Conservation (phyloP, 2,113 vertebrate species). For the Meleagris gallopavo region DNA sequence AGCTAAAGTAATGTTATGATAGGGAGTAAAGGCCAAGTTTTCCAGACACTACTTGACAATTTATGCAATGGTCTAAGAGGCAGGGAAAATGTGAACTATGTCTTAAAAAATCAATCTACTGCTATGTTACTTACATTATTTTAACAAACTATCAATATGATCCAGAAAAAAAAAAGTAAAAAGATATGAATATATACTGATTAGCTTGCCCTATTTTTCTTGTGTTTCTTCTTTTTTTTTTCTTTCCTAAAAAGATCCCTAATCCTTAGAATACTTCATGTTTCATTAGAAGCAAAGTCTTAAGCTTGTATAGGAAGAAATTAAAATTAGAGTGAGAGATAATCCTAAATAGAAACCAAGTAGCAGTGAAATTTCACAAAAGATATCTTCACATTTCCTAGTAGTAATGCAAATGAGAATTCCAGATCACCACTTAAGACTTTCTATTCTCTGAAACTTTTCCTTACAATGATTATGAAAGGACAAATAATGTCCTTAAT, state of each 20-base stretch:
- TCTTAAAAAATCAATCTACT: background rate
- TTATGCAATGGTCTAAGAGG: background rate
- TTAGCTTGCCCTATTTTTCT: background rate
- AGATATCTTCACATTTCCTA: background rate
- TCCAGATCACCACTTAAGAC: background rate
- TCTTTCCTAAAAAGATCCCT: background rate
- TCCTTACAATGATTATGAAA: background rate
- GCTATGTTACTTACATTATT: background rate
- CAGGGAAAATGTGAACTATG: background rate
- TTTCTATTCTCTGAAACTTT: background rate
- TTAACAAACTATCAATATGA: background rate
- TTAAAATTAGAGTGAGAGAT: background rate
- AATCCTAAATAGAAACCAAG: background rate
- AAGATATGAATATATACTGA: background rate
- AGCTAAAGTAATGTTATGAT: background rate
- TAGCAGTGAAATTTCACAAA: background rate
- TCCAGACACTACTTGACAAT: background rate
- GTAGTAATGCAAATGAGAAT: background rate
- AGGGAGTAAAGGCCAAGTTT: background rate
- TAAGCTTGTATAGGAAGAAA: background rate
- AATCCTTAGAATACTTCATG: background rate
- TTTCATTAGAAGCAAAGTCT: background rate
- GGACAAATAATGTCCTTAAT: background rate
- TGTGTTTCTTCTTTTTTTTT: background rate
- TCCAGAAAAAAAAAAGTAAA: background rate